Base-by-base conservation (phyloP, 2,797 vertebrate genomes). In the Spatula versicolor region DNA sequence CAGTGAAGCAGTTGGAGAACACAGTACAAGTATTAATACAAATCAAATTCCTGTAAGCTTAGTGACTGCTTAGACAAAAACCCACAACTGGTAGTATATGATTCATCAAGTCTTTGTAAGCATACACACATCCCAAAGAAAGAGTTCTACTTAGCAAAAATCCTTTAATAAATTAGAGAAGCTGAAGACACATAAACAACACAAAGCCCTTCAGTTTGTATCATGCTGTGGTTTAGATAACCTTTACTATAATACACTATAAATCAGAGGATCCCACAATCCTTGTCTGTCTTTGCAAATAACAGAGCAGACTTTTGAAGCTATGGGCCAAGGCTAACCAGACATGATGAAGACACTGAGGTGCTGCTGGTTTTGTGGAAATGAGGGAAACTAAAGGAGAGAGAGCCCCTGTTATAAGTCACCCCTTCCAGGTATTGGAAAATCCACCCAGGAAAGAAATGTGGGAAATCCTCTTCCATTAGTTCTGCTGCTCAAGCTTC, bases 401-500 rank as follows among this genome's bases (percentile, higher is more conserved):
- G 59, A 69, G 6, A 39, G 60, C 30, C 26, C 11, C 35, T 52
- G 13, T 21, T 86, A 4, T 23, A 84, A 75, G 71, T 48, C 30
- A 10, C 5, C 86, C 28, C 30, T 62, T 59, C 11, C 6, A 75
- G 52, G 28, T 78, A 26, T 13, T 5, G 5, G 80, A 30, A 86
- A 95, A 79, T 41, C n/a, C 68, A 63, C 43, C 56, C 76, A 74
- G 83, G 76, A 91, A 75, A 79, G 73, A 55, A 82, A 71, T 21
- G 22, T 28, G 88, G 83, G 74, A 95, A 96, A 92, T 91, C 8
- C 0, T 35, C 43, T 79, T 95, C 82, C 86, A 63, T 90, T 84
- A 64, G 46, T 71, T 88, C 67, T 95, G 90, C 63, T 74, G 67
- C 83, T 90, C 66, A 63, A 56, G 83, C 31, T 96, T 90, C 83